These are phyloP conservation scores for Thysanoteuthis rhombus DNA, from an alignment of 2,888 invertebrate genomes.

Conservation along the genomic window DNA sequence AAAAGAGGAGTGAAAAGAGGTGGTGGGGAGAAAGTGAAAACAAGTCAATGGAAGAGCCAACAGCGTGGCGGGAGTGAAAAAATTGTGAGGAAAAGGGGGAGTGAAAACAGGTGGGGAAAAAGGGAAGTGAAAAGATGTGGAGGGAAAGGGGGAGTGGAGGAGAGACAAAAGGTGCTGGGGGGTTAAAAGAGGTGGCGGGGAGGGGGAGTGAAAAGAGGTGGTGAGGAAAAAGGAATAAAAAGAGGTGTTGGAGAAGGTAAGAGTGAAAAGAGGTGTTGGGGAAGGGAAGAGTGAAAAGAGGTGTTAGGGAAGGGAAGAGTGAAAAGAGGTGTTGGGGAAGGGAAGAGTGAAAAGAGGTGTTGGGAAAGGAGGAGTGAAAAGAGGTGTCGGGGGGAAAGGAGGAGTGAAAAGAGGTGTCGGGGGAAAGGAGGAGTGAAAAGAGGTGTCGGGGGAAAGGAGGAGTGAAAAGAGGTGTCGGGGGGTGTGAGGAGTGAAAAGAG, in stretches of 20 bases:
- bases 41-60: too few species aligned
- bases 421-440: not conserved
- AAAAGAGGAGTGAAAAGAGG: not conserved
- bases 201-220: not conserved
- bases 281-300: not conserved
- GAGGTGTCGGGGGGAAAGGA: not conserved
- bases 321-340: not conserved
- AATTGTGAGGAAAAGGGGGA: too few species aligned
- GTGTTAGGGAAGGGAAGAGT: not conserved
- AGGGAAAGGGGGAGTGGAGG: not conserved
- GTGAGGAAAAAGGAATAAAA: not conserved
- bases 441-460: not conserved
- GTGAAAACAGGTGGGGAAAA: not conserved
- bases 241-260: not conserved
- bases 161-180: too few species aligned
- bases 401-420: not conserved
- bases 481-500: not conserved
- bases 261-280: not conserved
- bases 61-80: too few species aligned
- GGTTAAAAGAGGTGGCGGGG: too few species aligned
- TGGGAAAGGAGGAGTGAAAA: not conserved
- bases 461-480: too few species aligned
- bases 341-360: not conserved
- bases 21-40: not conserved
- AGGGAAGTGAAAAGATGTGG: not conserved